Evolutionary conservation across 2,797 vertebrate genomes (phyloP), one percentile per base, ranked within the genome.

Genomic region (Rhodeus uyekii): DNA sequence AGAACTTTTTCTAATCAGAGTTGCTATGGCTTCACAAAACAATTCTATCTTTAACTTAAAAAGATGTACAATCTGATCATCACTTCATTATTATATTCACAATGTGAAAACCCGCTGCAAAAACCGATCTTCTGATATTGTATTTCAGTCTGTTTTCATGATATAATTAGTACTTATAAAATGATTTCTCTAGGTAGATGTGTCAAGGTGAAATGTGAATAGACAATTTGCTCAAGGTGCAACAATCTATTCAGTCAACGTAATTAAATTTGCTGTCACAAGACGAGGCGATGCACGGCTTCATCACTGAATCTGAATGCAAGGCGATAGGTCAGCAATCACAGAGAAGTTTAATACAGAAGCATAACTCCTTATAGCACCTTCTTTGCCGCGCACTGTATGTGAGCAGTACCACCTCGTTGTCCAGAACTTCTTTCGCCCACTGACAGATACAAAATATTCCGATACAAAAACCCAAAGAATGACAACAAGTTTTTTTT

Each of bases 351-450:
- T 80, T 80, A 29, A 32, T 5, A 3, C 6, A 77, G n/a, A 53
- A 78, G 12, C 22, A 34, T 16, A 32, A n/a, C 44, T 77, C 60
- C 14, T 50, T 55, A 22, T 39, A 74, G 22, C 74, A 32, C 63
- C 24, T 34, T 61, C 16, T 58, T 29, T 72, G 13, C 48, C 0
- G 34, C 10, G 16, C n/a, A n/a, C n/a, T n/a, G n/a, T 32, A 42
- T 73, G 29, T 22, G 9, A 50, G 58, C 4, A 5, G 2, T 36
- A 39, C 44, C 50, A 36, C 24, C 13, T 55, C 13, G 2, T 50
- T 72, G 67, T 72, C 53, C 81, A 78, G 48, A 72, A 71, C 71
- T 27, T 42, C 71, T 85, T 79, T 79, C 18, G 44, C 72, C 29
- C 24, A 22, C 36, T 18, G 61, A 27, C 63, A 69, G 38, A 53